Percentiles rank a stretch among this genome's conserved stretches.
phyloP scores from a whole-genome alignment of 1,140 invertebrate species.

The Palaemon carinicauda region DNA sequence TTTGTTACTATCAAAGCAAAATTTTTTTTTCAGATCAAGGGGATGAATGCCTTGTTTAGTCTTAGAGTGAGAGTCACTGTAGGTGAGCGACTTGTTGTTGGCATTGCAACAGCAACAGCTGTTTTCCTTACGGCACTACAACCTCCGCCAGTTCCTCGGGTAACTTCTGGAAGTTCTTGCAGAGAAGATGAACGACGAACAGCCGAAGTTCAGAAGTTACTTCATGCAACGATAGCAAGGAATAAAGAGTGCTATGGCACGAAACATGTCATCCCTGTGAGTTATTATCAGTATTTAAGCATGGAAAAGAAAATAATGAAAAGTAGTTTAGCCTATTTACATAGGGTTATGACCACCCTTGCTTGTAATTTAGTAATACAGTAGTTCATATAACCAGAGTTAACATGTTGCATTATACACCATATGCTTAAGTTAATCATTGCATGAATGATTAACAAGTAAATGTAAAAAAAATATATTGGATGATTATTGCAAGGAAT shows the following conservation, averaged over 20 bases:
- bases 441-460: no score
- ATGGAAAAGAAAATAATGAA: not conserved
- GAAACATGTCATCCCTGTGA: conserved; percentile 63
- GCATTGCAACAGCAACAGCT: conserved; percentile 88
- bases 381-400: no score
- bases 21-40: conserved; percentile 72
- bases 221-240: conserved; percentile 74
- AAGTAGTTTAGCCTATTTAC: not conserved
- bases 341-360: no score
- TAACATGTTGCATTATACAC: no score
- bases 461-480: no score
- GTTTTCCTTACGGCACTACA: conserved; percentile 80
- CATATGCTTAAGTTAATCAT: no score
- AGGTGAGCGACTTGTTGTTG: conserved; percentile 86
- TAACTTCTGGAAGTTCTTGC: conserved; percentile 38
- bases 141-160: conserved; percentile 70
- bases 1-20: not conserved
- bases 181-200: conserved; percentile 47
- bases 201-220: conserved; percentile 72
- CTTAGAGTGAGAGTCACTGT: conserved; percentile 75
- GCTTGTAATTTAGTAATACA: no score
- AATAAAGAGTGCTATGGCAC: conserved; percentile 76
- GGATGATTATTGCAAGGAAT: no score
- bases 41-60: conserved; percentile 92
- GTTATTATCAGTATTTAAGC: not conserved